These are phyloP conservation scores for Dendrolimus houi DNA, from an alignment of 2,888 invertebrate genomes.

Conservation along the genomic window DNA sequence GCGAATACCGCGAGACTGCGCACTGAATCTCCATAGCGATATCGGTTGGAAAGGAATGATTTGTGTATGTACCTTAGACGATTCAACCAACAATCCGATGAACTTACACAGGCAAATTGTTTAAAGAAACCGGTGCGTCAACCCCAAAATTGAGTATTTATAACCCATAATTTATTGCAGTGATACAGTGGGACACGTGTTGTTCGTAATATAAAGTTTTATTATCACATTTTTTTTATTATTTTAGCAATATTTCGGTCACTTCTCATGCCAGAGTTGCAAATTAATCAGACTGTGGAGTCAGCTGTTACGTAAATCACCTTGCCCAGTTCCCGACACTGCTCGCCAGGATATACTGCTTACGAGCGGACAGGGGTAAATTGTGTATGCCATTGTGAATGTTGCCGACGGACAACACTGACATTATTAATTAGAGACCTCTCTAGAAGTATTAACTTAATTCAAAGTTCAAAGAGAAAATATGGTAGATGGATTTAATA, in stretches of 20 bases:
- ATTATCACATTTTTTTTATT: background rate
- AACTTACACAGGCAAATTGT: too few species aligned
- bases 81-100: too few species aligned
- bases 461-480: background rate
- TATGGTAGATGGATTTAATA: too few species aligned
- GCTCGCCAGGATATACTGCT: constrained; percentile 11
- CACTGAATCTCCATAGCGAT: too few species aligned
- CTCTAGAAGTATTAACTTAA: background rate
- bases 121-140: too few species aligned
- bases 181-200: too few species aligned
- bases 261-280: constrained; percentile 19
- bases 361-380: constrained; percentile 16
- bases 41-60: too few species aligned
- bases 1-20: too few species aligned
- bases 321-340: constrained; percentile 14
- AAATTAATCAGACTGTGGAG: constrained; percentile 28
- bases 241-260: constrained; percentile 11
- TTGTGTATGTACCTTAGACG: too few species aligned
- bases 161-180: too few species aligned
- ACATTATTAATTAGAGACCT: background rate
- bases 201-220: too few species aligned
- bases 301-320: constrained; percentile 25
- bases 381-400: constrained; percentile 7
- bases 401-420: background rate
- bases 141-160: too few species aligned